Percentiles rank a stretch among this genome's conserved stretches.
Conservation (phyloP, 1,140 invertebrate species). For the Augochlora pura region DNA sequence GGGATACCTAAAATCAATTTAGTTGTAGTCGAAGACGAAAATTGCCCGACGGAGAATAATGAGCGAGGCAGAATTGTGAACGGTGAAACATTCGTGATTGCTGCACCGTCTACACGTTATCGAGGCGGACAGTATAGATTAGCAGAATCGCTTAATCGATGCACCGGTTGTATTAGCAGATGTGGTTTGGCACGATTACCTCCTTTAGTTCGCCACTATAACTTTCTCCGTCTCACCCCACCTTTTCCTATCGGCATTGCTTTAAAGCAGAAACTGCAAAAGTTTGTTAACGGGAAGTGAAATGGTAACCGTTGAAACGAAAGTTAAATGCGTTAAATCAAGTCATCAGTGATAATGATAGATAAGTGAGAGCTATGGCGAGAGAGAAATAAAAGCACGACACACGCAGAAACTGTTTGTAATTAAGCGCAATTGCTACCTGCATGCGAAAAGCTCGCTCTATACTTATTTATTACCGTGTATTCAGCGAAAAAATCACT, state of each 20-base stretch:
- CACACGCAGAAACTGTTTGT: no score
- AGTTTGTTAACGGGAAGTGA: constrained; percentile 57
- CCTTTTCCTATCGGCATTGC: constrained; percentile 46
- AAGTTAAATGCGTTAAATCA: constrained; percentile 15
- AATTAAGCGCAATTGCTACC: no score
- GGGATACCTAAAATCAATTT: no score
- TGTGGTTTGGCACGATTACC: constrained; percentile 65
- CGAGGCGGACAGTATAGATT: constrained; percentile 59
- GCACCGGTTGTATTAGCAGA: constrained; percentile 59
- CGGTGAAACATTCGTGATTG: constrained; percentile 31
- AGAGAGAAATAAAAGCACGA: background rate
- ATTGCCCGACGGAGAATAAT: constrained; percentile 47
- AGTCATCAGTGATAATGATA: no score
- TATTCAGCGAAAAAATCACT: no score
- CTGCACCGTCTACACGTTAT: constrained; percentile 52
- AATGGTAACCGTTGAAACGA: constrained; percentile 13
- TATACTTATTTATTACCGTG: no score
- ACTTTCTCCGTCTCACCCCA: background rate
- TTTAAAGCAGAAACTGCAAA: constrained; percentile 54
- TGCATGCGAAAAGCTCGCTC: no score
- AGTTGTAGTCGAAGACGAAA: background rate
- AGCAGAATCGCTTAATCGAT: constrained; percentile 59
- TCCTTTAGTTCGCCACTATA: constrained; percentile 16
- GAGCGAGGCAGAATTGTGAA: constrained; percentile 11
- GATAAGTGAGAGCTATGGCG: no score